These are phyloP conservation scores for Spinus olivaceus DNA, from an alignment of 2,797 vertebrate species.

Conservation along the genomic window DNA sequence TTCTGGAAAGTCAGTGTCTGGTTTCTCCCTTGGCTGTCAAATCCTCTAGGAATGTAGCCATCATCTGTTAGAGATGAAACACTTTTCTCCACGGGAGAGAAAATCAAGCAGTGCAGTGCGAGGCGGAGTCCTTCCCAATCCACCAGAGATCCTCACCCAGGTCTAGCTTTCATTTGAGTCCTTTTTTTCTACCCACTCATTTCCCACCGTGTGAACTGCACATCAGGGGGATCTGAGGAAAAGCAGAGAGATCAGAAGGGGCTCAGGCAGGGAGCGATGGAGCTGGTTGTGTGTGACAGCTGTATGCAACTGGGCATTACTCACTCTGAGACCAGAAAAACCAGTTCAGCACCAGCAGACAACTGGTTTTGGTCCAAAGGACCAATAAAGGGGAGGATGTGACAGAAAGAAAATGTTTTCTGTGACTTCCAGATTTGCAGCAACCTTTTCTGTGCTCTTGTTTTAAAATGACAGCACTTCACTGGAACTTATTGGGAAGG, in stretches of 20 bases:
- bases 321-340: not conserved
- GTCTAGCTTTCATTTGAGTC: constrained; percentile 26
- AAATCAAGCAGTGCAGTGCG: not conserved
- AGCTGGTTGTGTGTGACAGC: not conserved
- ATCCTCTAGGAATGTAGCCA: not conserved
- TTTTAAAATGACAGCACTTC: not conserved
- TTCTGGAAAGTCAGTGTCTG: not conserved
- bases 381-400: not conserved
- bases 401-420: not conserved
- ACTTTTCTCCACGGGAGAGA: constrained; percentile 11
- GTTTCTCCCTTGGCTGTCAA: not conserved
- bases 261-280: not conserved
- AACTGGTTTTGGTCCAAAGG: not conserved
- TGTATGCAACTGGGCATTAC: not conserved
- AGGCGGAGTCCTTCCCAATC: not conserved
- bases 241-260: constrained; percentile 26
- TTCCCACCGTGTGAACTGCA: constrained; percentile 16
- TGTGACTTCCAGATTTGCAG: not conserved
- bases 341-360: not conserved
- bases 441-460: not conserved
- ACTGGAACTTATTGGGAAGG: not conserved
- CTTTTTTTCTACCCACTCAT: constrained; percentile 45
- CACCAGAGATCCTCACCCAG: not conserved
- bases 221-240: not conserved
- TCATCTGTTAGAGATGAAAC: constrained; percentile 36